A percentile compares a stretch with the other conserved stretches of the same genome.
Conservation (phyloP, 2,113 vertebrate genomes). For the Amphilophus citrinellus region DNA sequence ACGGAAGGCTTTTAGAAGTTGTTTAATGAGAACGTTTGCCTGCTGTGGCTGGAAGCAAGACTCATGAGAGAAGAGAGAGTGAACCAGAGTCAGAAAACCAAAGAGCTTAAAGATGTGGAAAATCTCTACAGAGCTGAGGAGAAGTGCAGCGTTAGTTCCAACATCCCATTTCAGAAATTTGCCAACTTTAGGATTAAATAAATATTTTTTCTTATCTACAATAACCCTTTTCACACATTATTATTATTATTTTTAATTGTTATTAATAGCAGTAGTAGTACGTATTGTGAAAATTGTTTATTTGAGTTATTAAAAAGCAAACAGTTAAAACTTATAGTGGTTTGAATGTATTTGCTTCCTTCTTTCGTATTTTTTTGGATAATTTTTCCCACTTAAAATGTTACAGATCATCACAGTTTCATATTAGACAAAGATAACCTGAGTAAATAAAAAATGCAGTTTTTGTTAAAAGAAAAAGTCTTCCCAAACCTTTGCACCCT, state of each 20-base stretch:
- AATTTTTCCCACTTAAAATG: not conserved
- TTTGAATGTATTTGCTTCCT: no score
- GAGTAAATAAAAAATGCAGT: not conserved
- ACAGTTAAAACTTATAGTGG: not conserved
- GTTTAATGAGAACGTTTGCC: not conserved
- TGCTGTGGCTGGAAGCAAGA: not conserved
- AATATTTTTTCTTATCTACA: not conserved
- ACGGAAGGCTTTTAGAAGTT: not conserved
- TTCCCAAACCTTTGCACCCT: no score
- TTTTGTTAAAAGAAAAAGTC: not conserved
- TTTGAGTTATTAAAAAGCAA: not conserved
- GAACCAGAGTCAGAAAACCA: constrained; percentile 8
- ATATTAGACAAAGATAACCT: not conserved
- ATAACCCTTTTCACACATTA: not conserved
- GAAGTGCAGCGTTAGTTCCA: not conserved
- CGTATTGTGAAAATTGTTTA: not conserved
- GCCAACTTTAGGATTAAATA: not conserved
- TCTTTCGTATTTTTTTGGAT: not conserved
- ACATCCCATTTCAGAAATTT: not conserved
- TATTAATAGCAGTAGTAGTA: not conserved
- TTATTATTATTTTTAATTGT: no score
- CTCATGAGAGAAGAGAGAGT: not conserved
- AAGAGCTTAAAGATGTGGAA: constrained; percentile 18
- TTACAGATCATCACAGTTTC: not conserved
- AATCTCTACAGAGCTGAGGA: constrained; percentile 2